phyloP scores from a whole-genome alignment of 2,888 invertebrate species.

The Therioaphis trifolii region DNA sequence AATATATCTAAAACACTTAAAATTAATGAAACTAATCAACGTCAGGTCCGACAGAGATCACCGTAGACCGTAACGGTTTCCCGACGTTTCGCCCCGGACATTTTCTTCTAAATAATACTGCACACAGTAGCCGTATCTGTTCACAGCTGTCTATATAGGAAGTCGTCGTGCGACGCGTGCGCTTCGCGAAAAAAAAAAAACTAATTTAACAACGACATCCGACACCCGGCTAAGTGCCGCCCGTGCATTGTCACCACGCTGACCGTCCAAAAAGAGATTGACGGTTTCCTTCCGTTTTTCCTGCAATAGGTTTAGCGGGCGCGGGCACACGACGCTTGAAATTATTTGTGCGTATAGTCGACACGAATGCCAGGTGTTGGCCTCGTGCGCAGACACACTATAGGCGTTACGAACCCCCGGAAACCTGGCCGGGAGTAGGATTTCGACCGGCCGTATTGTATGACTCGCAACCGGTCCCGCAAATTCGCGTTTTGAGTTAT shows the following conservation, averaged over 20 bases:
- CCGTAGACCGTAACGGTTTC: too few species aligned
- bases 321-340: not conserved
- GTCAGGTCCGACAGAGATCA: too few species aligned
- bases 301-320: not conserved
- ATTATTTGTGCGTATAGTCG: not conserved
- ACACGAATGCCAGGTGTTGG: not conserved
- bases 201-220: not conserved
- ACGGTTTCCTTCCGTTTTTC: constrained; percentile 25
- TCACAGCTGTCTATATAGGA: too few species aligned
- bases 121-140: too few species aligned
- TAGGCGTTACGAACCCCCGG: not conserved
- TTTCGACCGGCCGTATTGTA: not conserved
- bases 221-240: too few species aligned
- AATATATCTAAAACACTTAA: too few species aligned
- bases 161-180: too few species aligned
- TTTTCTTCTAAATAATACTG: too few species aligned
- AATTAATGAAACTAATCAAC: too few species aligned
- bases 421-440: not conserved
- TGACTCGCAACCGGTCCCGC: not conserved
- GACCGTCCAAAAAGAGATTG: not conserved
- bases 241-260: not conserved
- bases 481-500: not conserved
- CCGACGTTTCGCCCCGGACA: too few species aligned
- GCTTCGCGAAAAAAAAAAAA: too few species aligned
- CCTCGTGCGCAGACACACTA: not conserved